Conservation (phyloP, 2,888 invertebrate genomes). For the Drosophila quasianomalipes region DNA sequence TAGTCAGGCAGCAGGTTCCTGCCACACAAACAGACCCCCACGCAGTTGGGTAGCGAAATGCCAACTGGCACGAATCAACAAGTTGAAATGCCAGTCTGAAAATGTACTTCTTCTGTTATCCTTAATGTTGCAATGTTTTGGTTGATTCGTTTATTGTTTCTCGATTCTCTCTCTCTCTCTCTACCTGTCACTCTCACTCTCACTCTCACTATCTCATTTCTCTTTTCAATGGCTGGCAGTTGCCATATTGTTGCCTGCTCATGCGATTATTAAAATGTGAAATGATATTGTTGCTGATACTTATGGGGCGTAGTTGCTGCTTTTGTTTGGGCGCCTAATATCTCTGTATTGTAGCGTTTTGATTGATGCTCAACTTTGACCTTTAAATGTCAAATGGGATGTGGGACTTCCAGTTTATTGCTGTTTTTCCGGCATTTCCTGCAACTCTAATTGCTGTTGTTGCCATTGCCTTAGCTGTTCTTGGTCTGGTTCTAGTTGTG, state of each 20-base stretch:
- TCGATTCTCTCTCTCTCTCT: not conserved
- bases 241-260: constrained; percentile 7
- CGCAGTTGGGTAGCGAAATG: constrained; percentile 23
- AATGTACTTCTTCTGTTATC: constrained; percentile 34
- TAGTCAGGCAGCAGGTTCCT: constrained; percentile 8
- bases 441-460: constrained; percentile 58
- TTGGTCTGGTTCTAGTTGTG: constrained; percentile 27
- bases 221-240: not conserved
- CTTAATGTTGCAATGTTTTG: constrained; percentile 31
- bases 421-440: constrained; percentile 12
- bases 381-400: constrained; percentile 71
- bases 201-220: not conserved
- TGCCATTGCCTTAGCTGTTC: constrained; percentile 20
- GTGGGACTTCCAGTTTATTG: constrained; percentile 11
- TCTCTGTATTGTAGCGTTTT: constrained; percentile 43
- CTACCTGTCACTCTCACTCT: not conserved
- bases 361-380: constrained; percentile 75
- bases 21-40: not conserved
- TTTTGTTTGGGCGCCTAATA: constrained; percentile 39
- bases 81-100: constrained; percentile 48
- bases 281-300: constrained; percentile 4
- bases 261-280: constrained; percentile 39
- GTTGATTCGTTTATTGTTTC: constrained; percentile 20
- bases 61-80: constrained; percentile 54
- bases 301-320: constrained; percentile 7